A percentile compares a stretch with the other conserved stretches of the same genome.
These are phyloP conservation scores for Idaea biselata DNA, from an alignment of 2,888 invertebrate species.

Conservation along the genomic window DNA sequence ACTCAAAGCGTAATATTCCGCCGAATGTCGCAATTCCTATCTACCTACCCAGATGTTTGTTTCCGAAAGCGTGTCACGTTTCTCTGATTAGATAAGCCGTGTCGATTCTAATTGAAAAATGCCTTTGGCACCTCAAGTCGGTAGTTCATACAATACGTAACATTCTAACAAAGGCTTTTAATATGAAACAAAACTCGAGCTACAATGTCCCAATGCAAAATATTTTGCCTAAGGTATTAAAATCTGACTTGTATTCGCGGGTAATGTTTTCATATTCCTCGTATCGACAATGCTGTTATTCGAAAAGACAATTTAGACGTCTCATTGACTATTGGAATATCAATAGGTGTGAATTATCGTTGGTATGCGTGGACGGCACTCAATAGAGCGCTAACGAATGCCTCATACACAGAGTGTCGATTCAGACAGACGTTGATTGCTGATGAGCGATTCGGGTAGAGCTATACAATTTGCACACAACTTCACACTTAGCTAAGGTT, in stretches of 20 bases:
- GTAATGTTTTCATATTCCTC: constrained; percentile 13
- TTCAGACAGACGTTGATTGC: constrained; percentile 18
- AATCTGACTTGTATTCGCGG: not conserved
- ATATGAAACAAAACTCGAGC: not conserved
- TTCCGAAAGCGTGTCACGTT: constrained; percentile 44
- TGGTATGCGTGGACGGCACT: constrained; percentile 28
- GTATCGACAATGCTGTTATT: constrained; percentile 19
- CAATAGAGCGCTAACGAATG: constrained; percentile 47
- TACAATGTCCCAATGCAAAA: constrained; percentile 11
- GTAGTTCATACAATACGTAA: constrained; percentile 9
- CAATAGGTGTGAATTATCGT: constrained; percentile 35
- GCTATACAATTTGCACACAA: constrained; percentile 26
- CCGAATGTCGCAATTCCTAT: constrained; percentile 38
- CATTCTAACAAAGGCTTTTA: constrained; percentile 2
- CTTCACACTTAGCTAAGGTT: constrained; percentile 28
- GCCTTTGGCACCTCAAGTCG: constrained; percentile 18
- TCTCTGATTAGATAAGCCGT: constrained; percentile 42
- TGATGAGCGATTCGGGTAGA: constrained; percentile 9
- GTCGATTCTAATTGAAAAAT: constrained; percentile 41
- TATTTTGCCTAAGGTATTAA: not conserved
- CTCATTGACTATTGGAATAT: constrained; percentile 26
- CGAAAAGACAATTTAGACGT: constrained; percentile 36
- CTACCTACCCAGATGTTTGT: constrained; percentile 29
- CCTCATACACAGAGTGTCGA: constrained; percentile 30
- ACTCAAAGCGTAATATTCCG: constrained; percentile 46